Percentiles rank a stretch among this genome's conserved stretches.
Evolutionary conservation across 2,888 invertebrate species (phyloP).

Genomic region (Dicycla oo): DNA sequence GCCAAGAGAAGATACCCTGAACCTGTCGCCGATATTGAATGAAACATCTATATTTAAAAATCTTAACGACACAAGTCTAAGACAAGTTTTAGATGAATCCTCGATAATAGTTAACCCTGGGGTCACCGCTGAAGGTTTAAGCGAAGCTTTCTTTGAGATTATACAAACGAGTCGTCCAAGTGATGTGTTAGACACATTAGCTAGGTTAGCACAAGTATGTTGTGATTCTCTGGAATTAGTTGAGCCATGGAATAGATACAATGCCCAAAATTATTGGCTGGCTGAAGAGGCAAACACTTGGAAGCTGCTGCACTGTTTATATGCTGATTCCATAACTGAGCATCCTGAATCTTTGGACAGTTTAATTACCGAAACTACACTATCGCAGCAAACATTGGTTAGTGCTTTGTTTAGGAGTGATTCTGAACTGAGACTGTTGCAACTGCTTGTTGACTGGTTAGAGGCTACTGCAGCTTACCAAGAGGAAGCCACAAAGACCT

Average conservation of each 20-base stretch:
- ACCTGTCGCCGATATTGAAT: conserved; percentile 85
- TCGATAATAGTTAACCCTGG: conserved; percentile 79
- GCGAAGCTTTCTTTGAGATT: conserved; percentile 87
- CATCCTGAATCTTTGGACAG: conserved; percentile 89
- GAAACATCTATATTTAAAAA: conserved; percentile 87
- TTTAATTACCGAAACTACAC: conserved; percentile 81
- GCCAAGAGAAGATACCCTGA: conserved; percentile 84
- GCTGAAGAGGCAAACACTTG: conserved; percentile 97
- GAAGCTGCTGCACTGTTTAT: conserved; percentile 95
- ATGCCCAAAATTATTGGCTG: conserved; percentile 90
- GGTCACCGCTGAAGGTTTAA: conserved; percentile 79
- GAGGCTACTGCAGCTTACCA: conserved; percentile 96
- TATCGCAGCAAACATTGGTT: conserved; percentile 84
- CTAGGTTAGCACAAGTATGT: conserved; percentile 92
- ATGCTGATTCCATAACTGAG: conserved; percentile 94
- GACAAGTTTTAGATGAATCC: conserved; percentile 86
- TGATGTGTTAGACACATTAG: conserved; percentile 91
- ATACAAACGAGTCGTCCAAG: conserved; percentile 84
- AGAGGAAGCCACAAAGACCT: conserved; percentile 90
- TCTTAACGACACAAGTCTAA: conserved; percentile 85
- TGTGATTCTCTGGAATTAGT: conserved; percentile 90
- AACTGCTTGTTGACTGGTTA: conserved; percentile 97
- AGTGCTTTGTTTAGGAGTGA: conserved; percentile 86
- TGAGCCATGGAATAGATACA: conserved; percentile 88
- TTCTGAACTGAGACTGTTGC: conserved; percentile 92